Percentiles rank a stretch among this genome's conserved stretches.
Conservation (phyloP, 2,888 invertebrate species). For the Vesta saturnalis region DNA sequence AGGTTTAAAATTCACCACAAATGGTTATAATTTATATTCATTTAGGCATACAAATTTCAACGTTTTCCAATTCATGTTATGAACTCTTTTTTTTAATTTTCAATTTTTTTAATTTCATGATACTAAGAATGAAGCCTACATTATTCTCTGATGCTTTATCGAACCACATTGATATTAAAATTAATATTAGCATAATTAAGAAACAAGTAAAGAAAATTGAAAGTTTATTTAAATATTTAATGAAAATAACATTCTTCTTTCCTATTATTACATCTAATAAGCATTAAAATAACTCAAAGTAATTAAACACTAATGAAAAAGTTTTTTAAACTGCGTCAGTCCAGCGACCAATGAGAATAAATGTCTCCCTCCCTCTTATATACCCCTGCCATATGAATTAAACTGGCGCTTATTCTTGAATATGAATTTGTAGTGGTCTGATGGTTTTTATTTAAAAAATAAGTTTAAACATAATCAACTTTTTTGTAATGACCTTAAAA, state of each 20-base stretch:
- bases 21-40: too few species aligned
- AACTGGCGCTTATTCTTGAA: constrained; percentile 28
- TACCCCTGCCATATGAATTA: neutral
- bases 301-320: neutral
- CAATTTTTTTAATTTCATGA: too few species aligned
- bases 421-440: constrained; percentile 23
- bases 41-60: too few species aligned
- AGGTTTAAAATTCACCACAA: too few species aligned
- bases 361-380: constrained; percentile 2
- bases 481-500: constrained; percentile 27
- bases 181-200: neutral
- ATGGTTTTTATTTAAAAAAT: constrained; percentile 8
- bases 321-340: neutral
- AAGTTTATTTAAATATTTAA: neutral
- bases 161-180: too few species aligned
- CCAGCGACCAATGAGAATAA: neutral
- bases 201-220: neutral
- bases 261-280: too few species aligned
- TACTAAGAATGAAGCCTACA: too few species aligned
- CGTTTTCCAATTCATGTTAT: too few species aligned
- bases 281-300: neutral
- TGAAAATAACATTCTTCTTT: too few species aligned
- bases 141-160: too few species aligned
- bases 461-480: neutral
- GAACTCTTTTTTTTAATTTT: too few species aligned